These are phyloP conservation scores for Thripadectes ignobilis DNA, from an alignment of 2,797 vertebrate genomes.

Conservation along the genomic window DNA sequence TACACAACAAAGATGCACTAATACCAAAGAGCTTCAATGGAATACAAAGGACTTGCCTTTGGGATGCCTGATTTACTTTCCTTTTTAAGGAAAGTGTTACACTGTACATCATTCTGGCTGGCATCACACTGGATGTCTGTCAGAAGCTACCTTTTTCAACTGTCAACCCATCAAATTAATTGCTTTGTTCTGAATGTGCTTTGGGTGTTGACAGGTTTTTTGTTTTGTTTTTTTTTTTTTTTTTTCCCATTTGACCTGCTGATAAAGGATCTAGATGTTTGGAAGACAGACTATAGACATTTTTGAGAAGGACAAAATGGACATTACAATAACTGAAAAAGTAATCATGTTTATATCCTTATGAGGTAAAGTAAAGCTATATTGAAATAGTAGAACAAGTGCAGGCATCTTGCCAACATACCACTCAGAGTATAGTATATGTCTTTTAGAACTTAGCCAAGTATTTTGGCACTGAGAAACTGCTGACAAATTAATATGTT, in stretches of 20 bases:
- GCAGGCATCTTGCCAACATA: constrained; percentile 50
- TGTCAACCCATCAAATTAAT: constrained; percentile 60
- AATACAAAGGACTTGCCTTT: constrained; percentile 46
- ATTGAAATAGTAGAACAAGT: constrained; percentile 33
- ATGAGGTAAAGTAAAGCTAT: constrained; percentile 44
- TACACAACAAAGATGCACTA: constrained; percentile 25
- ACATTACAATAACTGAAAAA: constrained; percentile 24
- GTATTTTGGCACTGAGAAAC: constrained; percentile 47
- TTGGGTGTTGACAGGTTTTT: not conserved
- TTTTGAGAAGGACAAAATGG: constrained; percentile 53
- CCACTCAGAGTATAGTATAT: constrained; percentile 28
- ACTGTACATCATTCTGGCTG: constrained; percentile 17
- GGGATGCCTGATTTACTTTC: constrained; percentile 30
- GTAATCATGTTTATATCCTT: constrained; percentile 45
- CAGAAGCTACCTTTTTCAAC: constrained; percentile 50
- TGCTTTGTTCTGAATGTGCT: constrained; percentile 25
- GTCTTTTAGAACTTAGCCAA: constrained; percentile 47
- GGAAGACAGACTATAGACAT: not conserved
- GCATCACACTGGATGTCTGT: constrained; percentile 31
- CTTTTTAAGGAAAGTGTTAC: constrained; percentile 28
- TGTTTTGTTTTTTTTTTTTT: not conserved
- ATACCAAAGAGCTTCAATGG: constrained; percentile 1
- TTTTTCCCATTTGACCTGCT: not conserved
- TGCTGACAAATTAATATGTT: constrained; percentile 68
- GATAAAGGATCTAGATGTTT: not conserved